phyloP scores from a whole-genome alignment of 2,113 vertebrate genomes.

The Tetrax tetrax region DNA sequence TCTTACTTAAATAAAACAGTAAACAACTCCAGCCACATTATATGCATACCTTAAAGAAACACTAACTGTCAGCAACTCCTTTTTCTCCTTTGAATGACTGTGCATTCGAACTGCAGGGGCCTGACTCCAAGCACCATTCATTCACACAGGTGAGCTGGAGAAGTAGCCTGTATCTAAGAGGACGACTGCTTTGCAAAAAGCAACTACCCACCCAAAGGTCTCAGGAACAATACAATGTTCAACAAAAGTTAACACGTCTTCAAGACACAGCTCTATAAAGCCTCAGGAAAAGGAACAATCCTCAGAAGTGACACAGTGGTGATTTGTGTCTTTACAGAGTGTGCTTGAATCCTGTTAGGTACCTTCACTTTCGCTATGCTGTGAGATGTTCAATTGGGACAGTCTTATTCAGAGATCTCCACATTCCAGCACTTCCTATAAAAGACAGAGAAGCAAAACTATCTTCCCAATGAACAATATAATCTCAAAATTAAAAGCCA shows the following conservation, averaged over 20 bases:
- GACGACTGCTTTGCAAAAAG: not conserved
- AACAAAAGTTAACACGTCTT: not conserved
- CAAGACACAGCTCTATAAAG: not conserved
- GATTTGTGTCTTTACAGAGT: not conserved
- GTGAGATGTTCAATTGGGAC: not conserved
- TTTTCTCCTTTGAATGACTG: not conserved
- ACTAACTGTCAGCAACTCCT: not conserved
- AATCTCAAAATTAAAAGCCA: not conserved
- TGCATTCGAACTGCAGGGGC: not conserved
- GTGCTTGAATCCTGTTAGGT: not conserved
- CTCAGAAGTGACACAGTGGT: not conserved
- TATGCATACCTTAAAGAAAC: not conserved
- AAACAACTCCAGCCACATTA: not conserved
- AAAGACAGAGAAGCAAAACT: not conserved
- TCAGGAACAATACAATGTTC: not conserved
- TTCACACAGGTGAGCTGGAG: not conserved
- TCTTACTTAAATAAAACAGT: not conserved
- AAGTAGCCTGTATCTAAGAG: not conserved
- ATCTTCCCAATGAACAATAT: not conserved
- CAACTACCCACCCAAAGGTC: not conserved
- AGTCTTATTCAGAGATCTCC: not conserved
- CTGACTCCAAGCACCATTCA: not conserved
- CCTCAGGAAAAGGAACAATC: not conserved
- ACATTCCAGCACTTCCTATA: not conserved
- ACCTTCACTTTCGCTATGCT: not conserved